These are phyloP conservation scores for Drosophila phalerata DNA, from an alignment of 2,888 invertebrate species.

Conservation along the genomic window DNA sequence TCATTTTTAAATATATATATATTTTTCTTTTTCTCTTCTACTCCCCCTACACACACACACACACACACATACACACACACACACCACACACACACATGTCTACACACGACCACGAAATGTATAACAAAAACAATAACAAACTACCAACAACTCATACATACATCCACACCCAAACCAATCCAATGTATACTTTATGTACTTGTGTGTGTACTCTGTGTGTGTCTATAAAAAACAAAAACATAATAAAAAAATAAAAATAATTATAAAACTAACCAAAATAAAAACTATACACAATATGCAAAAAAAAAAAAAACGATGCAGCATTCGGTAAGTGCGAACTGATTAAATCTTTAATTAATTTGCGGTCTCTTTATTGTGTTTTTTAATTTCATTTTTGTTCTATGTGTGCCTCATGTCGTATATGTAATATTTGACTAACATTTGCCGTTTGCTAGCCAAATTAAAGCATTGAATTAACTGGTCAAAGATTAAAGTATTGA, in stretches of 20 bases:
- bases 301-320: slow-evolving; percentile 37
- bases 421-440: slow-evolving; percentile 20
- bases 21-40: slow-evolving; percentile 68
- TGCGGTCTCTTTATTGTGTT: slow-evolving; percentile 9
- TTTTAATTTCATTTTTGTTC: background rate
- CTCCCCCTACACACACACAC: slow-evolving; percentile 45
- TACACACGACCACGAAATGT: background rate
- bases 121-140: slow-evolving; percentile 29
- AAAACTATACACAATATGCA: slow-evolving; percentile 25
- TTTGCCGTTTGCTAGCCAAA: background rate
- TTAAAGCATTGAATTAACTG: too few relatives aligned
- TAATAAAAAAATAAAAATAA: slow-evolving; percentile 23
- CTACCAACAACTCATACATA: slow-evolving; percentile 30
- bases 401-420: slow-evolving; percentile 15
- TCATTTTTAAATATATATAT: slow-evolving; percentile 60
- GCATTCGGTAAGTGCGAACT: slow-evolving; percentile 70
- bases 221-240: slow-evolving; percentile 38
- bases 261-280: slow-evolving; percentile 31
- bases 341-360: slow-evolving; percentile 27
- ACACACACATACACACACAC: slow-evolving; percentile 30
- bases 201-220: slow-evolving; percentile 70
- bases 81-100: slow-evolving; percentile 19
- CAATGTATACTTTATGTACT: slow-evolving; percentile 59
- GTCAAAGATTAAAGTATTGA: background rate
- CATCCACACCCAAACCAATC: slow-evolving; percentile 36